Conservation (phyloP, 1,140 invertebrate genomes). For the Drusus annulatus region DNA sequence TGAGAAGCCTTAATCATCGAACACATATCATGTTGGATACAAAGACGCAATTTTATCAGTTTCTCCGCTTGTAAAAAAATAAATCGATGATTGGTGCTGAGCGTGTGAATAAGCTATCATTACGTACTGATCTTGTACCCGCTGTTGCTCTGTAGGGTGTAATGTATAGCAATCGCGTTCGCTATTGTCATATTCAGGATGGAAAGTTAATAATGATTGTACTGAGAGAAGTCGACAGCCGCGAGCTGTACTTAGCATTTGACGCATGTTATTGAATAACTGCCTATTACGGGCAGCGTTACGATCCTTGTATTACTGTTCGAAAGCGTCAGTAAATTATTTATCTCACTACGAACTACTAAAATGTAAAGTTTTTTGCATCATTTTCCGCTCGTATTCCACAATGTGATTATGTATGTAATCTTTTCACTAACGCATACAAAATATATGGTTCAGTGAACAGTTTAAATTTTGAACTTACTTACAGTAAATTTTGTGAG, state of each 20-base stretch:
- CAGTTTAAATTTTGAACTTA: no score
- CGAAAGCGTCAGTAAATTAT: neutral
- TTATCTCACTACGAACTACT: neutral
- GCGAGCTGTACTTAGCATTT: neutral
- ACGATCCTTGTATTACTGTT: neutral
- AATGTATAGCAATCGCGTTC: neutral
- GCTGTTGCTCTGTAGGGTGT: neutral
- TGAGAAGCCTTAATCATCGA: no score
- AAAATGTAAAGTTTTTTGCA: no score
- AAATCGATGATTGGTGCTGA: neutral
- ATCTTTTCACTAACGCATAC: no score
- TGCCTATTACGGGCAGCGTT: neutral
- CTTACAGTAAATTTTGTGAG: no score
- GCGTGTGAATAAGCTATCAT: neutral
- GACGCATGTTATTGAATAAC: neutral
- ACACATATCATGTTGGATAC: neutral
- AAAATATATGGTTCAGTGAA: no score
- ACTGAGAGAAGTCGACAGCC: neutral
- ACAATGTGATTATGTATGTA: no score
- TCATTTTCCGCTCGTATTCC: no score
- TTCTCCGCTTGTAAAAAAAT: neutral
- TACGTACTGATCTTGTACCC: neutral
- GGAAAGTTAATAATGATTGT: neutral
- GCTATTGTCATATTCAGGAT: constrained; percentile 3
- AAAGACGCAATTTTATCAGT: neutral